A percentile compares a stretch with the other conserved stretches of the same genome.
phyloP scores from a whole-genome alignment of 1,140 invertebrate genomes.

The Calephelis virginiensis region DNA sequence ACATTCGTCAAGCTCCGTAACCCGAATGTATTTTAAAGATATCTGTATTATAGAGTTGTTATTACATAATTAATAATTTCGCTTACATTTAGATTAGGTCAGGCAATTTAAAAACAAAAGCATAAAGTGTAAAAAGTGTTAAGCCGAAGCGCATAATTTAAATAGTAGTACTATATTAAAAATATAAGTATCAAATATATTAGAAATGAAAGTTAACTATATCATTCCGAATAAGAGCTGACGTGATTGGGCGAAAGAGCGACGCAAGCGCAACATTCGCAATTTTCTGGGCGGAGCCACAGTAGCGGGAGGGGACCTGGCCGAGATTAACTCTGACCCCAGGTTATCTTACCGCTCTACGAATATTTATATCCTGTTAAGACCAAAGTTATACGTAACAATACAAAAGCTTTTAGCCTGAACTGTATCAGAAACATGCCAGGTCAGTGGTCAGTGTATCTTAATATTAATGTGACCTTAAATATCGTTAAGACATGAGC shows the following conservation, averaged over 20 bases:
- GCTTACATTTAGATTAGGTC: no score
- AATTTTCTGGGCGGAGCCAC: slow-evolving; percentile 42
- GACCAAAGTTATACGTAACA: slow-evolving; percentile 8
- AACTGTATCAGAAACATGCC: neutral
- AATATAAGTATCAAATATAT: no score
- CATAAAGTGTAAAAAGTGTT: no score
- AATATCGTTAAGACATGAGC: no score
- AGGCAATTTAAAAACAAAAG: no score
- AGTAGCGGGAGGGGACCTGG: slow-evolving; percentile 51
- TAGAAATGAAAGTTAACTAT: slow-evolving; percentile 31
- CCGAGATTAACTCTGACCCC: slow-evolving; percentile 37
- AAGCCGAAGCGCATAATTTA: no score
- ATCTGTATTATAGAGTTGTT: no score
- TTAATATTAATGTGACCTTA: neutral
- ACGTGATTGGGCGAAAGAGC: slow-evolving; percentile 58
- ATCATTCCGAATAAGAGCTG: slow-evolving; percentile 41
- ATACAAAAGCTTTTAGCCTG: slow-evolving; percentile 3
- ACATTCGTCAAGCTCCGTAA: no score
- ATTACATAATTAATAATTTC: no score
- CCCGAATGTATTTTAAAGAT: no score
- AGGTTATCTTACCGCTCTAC: slow-evolving; percentile 30
- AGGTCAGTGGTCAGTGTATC: neutral
- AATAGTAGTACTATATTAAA: no score
- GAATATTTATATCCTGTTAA: slow-evolving; percentile 36
- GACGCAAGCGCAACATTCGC: slow-evolving; percentile 39